phyloP scores from a whole-genome alignment of 1,140 invertebrate species.

The Sitobion miscanthi region DNA sequence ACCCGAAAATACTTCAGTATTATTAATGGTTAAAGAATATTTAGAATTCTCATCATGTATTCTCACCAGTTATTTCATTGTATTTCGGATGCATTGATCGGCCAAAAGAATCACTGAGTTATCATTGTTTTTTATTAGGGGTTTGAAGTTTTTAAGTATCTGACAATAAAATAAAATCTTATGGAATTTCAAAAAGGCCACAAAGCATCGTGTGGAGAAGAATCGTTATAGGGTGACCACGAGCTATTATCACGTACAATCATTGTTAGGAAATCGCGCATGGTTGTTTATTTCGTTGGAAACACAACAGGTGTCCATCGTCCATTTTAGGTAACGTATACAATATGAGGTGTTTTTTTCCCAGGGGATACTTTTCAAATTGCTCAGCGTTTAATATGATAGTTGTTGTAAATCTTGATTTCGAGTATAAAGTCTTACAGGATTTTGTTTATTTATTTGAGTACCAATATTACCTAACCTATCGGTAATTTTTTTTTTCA shows the following conservation, averaged over 20 bases:
- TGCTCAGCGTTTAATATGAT: background rate
- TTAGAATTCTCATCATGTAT: background rate
- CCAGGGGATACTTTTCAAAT: slow-evolving; percentile 11
- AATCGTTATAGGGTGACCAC: background rate
- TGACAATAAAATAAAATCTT: slow-evolving; percentile 12
- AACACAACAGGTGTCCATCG: slow-evolving; percentile 39
- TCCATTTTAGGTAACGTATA: background rate
- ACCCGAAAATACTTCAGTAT: background rate
- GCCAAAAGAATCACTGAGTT: background rate
- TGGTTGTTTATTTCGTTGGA: background rate
- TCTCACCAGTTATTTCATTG: background rate
- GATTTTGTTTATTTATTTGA: background rate
- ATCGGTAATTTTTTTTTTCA: background rate
- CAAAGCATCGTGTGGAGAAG: background rate
- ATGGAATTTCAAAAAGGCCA: background rate
- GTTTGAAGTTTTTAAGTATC: background rate
- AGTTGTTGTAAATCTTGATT: background rate
- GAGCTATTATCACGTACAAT: background rate
- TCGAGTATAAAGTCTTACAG: no score
- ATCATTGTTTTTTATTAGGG: background rate
- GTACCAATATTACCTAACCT: background rate
- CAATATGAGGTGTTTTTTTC: background rate
- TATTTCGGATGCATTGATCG: background rate
- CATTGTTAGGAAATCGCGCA: background rate
- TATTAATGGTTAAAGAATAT: background rate